Conservation (phyloP, 2,113 vertebrate species). For the Brienomyrus longianalis region DNA sequence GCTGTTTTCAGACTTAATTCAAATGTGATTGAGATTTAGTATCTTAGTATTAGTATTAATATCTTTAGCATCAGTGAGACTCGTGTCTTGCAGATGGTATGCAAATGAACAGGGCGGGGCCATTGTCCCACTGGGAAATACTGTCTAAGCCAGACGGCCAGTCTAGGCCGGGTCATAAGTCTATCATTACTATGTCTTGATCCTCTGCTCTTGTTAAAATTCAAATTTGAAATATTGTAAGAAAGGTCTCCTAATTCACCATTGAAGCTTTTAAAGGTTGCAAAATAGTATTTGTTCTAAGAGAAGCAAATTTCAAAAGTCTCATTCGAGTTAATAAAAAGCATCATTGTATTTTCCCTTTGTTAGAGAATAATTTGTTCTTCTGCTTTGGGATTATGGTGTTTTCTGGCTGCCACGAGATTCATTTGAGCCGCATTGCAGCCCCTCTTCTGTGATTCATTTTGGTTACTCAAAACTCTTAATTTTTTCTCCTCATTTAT, state of each 20-base stretch:
- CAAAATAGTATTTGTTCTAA: neutral
- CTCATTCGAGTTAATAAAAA: neutral
- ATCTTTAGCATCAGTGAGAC: neutral
- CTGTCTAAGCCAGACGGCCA: neutral
- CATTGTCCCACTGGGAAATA: neutral
- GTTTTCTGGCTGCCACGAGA: neutral
- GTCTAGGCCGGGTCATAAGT: neutral
- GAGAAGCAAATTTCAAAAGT: neutral
- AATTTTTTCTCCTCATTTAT: neutral
- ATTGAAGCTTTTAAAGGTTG: neutral
- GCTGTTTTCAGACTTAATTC: neutral
- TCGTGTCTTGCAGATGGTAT: neutral
- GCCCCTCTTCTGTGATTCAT: neutral
- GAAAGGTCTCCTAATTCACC: neutral
- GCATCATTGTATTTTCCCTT: neutral
- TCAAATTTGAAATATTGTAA: neutral
- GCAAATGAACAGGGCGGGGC: neutral
- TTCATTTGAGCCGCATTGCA: neutral
- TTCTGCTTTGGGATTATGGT: neutral
- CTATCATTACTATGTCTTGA: neutral
- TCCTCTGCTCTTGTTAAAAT: neutral
- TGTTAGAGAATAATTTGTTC: neutral
- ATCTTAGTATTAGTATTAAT: neutral
- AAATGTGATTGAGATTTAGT: neutral
- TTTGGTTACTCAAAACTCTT: neutral